A percentile compares a stretch with the other conserved stretches of the same genome.
Evolutionary conservation across 2,113 vertebrate species (phyloP).

Genomic region (Tichodroma muraria): DNA sequence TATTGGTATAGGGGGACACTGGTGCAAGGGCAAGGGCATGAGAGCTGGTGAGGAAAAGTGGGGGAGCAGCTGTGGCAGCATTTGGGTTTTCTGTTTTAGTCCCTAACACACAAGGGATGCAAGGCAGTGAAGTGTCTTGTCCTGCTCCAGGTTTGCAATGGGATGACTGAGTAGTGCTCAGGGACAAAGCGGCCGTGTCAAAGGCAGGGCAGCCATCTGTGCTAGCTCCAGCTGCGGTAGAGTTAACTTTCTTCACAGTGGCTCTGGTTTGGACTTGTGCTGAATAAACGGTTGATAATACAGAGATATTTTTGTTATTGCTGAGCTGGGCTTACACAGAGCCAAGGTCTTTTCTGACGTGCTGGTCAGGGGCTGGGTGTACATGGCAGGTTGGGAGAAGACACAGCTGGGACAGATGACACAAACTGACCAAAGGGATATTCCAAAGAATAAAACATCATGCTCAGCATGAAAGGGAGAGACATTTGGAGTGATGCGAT

Average conservation of each 20-base stretch:
- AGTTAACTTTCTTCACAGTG: background rate
- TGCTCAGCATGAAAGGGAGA: background rate
- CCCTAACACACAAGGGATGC: background rate
- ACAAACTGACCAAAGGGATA: background rate
- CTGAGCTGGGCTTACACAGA: background rate
- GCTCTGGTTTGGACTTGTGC: background rate
- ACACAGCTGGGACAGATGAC: background rate
- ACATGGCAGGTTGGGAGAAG: background rate
- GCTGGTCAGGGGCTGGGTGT: background rate
- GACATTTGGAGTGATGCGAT: background rate
- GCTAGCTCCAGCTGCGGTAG: background rate
- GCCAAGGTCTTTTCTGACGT: background rate
- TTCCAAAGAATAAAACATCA: background rate
- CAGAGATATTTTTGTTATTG: background rate
- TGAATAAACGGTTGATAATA: background rate
- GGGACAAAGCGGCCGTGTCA: rapidly evolving
- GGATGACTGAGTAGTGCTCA: background rate
- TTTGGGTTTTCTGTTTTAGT: background rate
- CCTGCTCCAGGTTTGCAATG: background rate
- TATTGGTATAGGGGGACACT: rapidly evolving
- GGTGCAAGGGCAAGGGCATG: rapidly evolving
- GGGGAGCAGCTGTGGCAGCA: background rate
- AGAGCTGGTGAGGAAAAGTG: background rate
- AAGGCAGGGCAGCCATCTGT: background rate
- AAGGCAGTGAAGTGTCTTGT: background rate